phyloP scores from a whole-genome alignment of 2,888 invertebrate genomes.

The Nomada hirtipes region DNA sequence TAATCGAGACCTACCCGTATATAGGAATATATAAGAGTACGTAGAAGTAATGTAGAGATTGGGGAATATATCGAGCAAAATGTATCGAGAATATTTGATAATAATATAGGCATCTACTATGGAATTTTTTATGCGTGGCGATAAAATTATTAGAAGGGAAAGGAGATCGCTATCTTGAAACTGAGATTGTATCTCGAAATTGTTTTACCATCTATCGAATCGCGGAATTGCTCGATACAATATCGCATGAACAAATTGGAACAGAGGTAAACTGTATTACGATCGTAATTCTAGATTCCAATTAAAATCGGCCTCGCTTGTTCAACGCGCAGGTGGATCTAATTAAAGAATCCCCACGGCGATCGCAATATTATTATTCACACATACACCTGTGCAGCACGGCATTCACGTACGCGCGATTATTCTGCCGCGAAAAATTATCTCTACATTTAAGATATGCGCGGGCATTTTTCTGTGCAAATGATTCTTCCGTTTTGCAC shows the following conservation, averaged over 20 bases:
- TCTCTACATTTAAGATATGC: neutral
- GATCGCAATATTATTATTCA: slow-evolving; percentile 30
- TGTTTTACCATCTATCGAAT: no score
- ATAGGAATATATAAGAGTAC: no score
- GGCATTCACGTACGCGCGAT: neutral
- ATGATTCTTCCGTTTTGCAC: slow-evolving; percentile 39
- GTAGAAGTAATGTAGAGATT: neutral
- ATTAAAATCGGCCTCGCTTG: slow-evolving; percentile 3
- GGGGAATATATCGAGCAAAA: neutral
- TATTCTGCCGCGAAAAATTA: slow-evolving; percentile 19
- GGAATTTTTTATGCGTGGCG: neutral
- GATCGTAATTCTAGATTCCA: neutral
- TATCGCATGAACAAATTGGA: neutral
- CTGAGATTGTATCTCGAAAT: no score
- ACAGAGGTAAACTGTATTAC: neutral
- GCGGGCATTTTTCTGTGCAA: slow-evolving; percentile 14
- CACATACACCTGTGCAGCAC: neutral
- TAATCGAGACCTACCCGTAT: no score
- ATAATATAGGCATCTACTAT: neutral
- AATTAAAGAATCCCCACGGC: slow-evolving; percentile 19
- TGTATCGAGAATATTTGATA: neutral
- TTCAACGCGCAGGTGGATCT: neutral
- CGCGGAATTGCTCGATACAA: no score
- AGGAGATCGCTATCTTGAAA: neutral
- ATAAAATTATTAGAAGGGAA: neutral